phyloP scores from a whole-genome alignment of 2,113 vertebrate genomes.

The Talpa occidentalis region DNA sequence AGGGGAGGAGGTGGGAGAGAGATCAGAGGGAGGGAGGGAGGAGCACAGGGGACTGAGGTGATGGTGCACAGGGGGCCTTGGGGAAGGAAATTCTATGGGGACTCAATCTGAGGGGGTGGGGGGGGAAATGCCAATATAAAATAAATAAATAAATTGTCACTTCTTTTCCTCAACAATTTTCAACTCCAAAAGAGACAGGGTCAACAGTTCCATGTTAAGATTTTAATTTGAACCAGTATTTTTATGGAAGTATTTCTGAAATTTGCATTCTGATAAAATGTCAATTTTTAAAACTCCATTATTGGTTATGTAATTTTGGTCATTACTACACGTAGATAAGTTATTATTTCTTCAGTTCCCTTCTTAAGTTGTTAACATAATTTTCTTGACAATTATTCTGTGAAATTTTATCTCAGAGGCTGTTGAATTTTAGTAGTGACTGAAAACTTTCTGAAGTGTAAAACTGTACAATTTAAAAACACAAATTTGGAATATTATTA shows the following conservation, averaged over 20 bases:
- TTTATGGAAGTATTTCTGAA: constrained; percentile 1
- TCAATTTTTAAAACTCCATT: not conserved
- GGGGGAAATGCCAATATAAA: too few species aligned
- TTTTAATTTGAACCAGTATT: not conserved
- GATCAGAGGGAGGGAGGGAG: too few species aligned
- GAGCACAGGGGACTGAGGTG: too few species aligned
- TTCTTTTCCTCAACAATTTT: not conserved
- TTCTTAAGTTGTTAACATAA: not conserved
- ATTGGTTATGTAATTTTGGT: not conserved
- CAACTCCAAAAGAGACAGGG: not conserved
- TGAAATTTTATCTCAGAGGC: not conserved
- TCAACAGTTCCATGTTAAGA: not conserved
- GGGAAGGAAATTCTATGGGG: too few species aligned
- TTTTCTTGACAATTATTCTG: constrained; percentile 30
- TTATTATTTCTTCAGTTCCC: not conserved
- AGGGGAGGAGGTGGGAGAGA: too few species aligned
- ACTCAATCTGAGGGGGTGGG: too few species aligned
- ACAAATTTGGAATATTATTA: constrained; percentile 53
- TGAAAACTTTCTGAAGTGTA: constrained; percentile 4
- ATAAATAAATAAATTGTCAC: too few species aligned
- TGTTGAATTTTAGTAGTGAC: not conserved
- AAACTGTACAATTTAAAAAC: not conserved
- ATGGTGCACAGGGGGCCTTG: too few species aligned
- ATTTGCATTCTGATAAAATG: not conserved
- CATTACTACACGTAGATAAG: not conserved